phyloP scores from a whole-genome alignment of 2,888 invertebrate genomes.

The Creontiades dilutus region DNA sequence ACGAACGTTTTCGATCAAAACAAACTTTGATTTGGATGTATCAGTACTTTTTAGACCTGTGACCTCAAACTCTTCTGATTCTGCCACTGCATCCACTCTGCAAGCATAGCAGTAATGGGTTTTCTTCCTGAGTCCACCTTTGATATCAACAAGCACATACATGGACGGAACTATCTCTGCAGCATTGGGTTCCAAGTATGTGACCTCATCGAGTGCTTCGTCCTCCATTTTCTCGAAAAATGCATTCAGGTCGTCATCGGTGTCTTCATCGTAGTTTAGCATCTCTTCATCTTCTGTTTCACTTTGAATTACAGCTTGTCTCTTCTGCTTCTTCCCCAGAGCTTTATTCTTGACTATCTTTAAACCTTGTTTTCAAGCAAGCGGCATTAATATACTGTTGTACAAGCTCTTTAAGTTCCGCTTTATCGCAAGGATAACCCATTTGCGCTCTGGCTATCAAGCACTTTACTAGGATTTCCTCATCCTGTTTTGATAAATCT shows the following conservation, averaged over 20 bases:
- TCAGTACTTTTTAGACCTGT: too few relatives aligned
- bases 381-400: conserved; percentile 50
- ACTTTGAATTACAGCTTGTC: too few relatives aligned
- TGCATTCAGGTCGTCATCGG: background rate
- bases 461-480: conserved; percentile 73
- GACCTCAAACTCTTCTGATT: conserved; percentile 48
- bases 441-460: conserved; percentile 75
- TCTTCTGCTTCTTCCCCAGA: too few relatives aligned
- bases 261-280: too few relatives aligned
- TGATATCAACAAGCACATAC: conserved; percentile 38
- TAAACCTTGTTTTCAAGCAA: too few relatives aligned
- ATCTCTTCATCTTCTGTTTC: too few relatives aligned
- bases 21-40: too few relatives aligned
- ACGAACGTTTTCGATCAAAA: conserved; percentile 41
- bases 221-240: too few relatives aligned
- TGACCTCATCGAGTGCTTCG: conserved; percentile 33
- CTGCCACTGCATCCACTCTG: conserved; percentile 15
- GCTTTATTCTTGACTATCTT: too few relatives aligned
- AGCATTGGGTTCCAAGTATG: conserved; percentile 8
- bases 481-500: background rate
- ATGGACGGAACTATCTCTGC: background rate
- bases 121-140: conserved; percentile 25
- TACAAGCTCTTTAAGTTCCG: conserved; percentile 75
- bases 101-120: conserved; percentile 38
- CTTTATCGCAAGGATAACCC: conserved; percentile 76